Evolutionary conservation across 2,113 vertebrate species (phyloP).

Genomic region (Sula dactylatra): DNA sequence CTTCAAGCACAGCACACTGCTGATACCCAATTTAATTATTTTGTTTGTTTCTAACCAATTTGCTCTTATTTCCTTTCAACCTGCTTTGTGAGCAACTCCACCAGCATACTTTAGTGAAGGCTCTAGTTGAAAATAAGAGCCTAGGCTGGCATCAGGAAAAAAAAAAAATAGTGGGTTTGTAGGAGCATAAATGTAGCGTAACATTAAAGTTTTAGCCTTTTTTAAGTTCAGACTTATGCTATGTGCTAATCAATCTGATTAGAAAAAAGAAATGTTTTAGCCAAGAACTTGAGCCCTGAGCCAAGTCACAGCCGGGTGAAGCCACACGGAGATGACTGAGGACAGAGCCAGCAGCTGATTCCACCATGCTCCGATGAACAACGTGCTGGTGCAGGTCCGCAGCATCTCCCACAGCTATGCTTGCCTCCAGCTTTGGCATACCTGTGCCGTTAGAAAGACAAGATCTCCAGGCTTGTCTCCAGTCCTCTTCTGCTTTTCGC

Average conservation of each 20-base stretch:
- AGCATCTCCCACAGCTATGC: neutral
- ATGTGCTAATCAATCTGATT: neutral
- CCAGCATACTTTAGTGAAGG: neutral
- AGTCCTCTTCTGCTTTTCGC: neutral
- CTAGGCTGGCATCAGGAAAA: neutral
- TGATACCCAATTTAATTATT: neutral
- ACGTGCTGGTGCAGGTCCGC: neutral
- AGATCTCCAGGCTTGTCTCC: neutral
- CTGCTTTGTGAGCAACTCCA: neutral
- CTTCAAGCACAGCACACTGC: neutral
- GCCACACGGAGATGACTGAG: fast-evolving
- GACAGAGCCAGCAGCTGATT: neutral
- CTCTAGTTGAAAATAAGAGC: neutral
- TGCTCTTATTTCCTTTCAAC: neutral
- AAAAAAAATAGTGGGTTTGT: neutral
- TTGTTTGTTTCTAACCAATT: neutral
- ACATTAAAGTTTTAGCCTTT: neutral
- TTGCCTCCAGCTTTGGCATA: neutral
- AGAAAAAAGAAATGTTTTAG: neutral
- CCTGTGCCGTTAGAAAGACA: neutral
- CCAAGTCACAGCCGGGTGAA: neutral
- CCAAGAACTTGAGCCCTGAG: neutral
- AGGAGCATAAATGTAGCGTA: neutral
- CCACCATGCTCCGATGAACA: neutral
- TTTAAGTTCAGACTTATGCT: neutral